phyloP scores from a whole-genome alignment of 2,888 invertebrate genomes.

The Agrochola macilenta region DNA sequence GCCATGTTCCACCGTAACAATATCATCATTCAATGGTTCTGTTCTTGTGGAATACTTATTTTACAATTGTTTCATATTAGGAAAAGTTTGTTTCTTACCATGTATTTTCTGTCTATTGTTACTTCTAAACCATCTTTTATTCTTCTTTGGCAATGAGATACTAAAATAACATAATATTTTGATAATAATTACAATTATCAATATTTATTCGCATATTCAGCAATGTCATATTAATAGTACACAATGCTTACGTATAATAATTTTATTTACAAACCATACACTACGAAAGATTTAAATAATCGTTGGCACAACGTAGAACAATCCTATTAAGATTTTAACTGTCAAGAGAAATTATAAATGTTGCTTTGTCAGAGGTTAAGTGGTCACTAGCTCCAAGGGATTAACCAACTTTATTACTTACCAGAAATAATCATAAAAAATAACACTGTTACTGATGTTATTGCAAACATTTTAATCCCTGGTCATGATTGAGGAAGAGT shows the following conservation, averaged over 20 bases:
- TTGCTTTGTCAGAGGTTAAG: neutral
- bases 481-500: slow-evolving; percentile 16
- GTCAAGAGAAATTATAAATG: neutral
- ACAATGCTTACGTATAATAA: neutral
- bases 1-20: no score
- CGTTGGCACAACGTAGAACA: neutral
- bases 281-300: neutral
- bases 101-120: slow-evolving; percentile 46
- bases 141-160: slow-evolving; percentile 47
- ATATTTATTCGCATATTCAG: neutral
- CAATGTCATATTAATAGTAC: neutral
- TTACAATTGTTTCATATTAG: neutral
- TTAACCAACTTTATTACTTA: slow-evolving; percentile 37
- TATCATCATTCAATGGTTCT: neutral
- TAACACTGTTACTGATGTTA: slow-evolving; percentile 25
- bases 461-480: slow-evolving; percentile 40
- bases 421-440: slow-evolving; percentile 40
- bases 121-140: slow-evolving; percentile 47
- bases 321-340: neutral
- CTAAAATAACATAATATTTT: slow-evolving; percentile 24
- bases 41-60: neutral
- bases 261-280: neutral
- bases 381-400: neutral
- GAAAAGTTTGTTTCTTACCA: slow-evolving; percentile 42
- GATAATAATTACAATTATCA: neutral